Percentiles rank a stretch among this genome's conserved stretches.
Conservation (phyloP, 2,113 vertebrate species). For the Paralichthys olivaceus region DNA sequence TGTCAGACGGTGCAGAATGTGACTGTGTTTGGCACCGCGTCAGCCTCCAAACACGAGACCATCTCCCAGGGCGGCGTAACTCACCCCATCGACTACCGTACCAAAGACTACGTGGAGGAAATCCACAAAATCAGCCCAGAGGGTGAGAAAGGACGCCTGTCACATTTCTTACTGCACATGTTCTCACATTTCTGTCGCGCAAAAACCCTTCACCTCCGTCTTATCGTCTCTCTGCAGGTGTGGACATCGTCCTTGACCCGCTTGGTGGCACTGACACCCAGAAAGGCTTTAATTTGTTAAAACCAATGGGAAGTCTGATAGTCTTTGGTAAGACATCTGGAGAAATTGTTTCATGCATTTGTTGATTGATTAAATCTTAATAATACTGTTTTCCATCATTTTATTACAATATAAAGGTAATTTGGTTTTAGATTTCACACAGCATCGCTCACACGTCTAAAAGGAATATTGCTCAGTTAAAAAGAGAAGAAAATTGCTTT, state of each 20-base stretch:
- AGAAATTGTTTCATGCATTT: neutral
- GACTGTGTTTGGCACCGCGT: constrained; percentile 94
- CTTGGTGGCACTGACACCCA: constrained; percentile 90
- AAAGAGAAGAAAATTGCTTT: neutral
- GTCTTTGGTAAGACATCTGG: constrained; percentile 85
- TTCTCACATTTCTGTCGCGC: neutral
- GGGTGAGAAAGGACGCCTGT: constrained; percentile 75
- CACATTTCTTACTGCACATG: neutral
- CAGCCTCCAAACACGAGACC: constrained; percentile 89
- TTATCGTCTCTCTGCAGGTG: constrained; percentile 78
- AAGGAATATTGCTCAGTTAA: neutral
- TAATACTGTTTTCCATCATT: neutral
- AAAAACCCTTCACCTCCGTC: neutral
- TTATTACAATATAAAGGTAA: neutral
- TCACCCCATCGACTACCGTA: constrained; percentile 94
- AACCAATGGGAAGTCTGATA: constrained; percentile 90
- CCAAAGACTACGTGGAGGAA: constrained; percentile 90
- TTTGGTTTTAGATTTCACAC: neutral
- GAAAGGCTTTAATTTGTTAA: constrained; percentile 89
- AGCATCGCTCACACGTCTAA: neutral
- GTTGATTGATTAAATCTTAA: neutral
- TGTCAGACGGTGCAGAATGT: constrained; percentile 91
- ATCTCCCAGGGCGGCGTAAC: constrained; percentile 89
- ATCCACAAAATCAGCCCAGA: constrained; percentile 92
- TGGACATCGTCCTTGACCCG: constrained; percentile 92